phyloP scores from a whole-genome alignment of 1,140 invertebrate species.

The Trichogramma pretiosum region DNA sequence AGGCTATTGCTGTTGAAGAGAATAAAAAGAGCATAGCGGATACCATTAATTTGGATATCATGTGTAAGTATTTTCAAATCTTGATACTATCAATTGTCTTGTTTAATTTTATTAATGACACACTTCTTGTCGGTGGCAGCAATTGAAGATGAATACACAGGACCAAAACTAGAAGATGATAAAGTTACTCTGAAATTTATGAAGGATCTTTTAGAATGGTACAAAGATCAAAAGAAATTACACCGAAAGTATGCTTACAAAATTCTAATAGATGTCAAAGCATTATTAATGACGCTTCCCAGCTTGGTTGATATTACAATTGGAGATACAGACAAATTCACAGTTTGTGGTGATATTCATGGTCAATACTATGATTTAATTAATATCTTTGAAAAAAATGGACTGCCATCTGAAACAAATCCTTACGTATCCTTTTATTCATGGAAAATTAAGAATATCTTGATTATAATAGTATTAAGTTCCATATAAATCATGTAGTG shows the following conservation, averaged over 20 bases:
- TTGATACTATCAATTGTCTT: too few species aligned
- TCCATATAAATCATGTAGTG: conserved; percentile 6
- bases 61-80: conserved; percentile 76
- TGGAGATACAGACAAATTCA: conserved; percentile 85
- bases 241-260: conserved; percentile 97
- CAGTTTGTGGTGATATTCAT: conserved; percentile 99
- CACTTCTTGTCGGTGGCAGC: too few species aligned
- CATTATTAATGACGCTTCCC: conserved; percentile 74
- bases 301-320: conserved; percentile 86
- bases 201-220: conserved; percentile 81
- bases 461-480: conserved; percentile 1
- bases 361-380: conserved; percentile 98
- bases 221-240: conserved; percentile 85
- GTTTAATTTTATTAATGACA: conserved; percentile 22
- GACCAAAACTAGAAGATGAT: conserved; percentile 81
- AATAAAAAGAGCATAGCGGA: conserved; percentile 78
- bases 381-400: conserved; percentile 97
- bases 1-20: conserved; percentile 92
- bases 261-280: conserved; percentile 87
- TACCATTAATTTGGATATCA: conserved; percentile 77
- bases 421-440: conserved; percentile 73
- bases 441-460: background rate
- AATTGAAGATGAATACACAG: conserved; percentile 90
- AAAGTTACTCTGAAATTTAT: conserved; percentile 80
- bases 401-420: conserved; percentile 86